These are phyloP conservation scores for Epinotia nisella DNA, from an alignment of 2,888 invertebrate species.

Conservation along the genomic window DNA sequence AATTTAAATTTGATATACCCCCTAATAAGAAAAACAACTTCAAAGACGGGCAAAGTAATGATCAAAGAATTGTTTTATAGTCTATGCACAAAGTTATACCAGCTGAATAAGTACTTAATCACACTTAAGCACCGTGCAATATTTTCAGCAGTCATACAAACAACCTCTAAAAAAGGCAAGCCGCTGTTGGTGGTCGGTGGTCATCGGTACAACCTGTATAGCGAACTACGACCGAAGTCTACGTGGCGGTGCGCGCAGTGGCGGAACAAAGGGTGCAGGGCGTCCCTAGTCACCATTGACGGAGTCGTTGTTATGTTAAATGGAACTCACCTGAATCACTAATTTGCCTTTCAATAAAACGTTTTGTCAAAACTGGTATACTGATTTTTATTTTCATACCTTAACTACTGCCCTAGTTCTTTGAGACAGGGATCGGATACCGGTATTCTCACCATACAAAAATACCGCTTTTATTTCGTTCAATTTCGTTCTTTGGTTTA, in stretches of 20 bases:
- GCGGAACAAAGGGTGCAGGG: conserved; percentile 34
- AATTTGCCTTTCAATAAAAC: not conserved
- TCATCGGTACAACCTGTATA: conserved; percentile 52
- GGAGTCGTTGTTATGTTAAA: conserved; percentile 20
- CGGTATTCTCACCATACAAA: too few species aligned
- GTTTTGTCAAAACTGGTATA: too few species aligned
- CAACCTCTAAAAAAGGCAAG: conserved; percentile 47
- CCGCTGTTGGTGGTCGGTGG: conserved; percentile 53
- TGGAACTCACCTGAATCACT: not conserved
- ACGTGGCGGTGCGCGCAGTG: conserved; percentile 46
- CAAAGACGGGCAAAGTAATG: not conserved
- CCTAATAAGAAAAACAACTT: not conserved
- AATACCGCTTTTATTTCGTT: too few species aligned
- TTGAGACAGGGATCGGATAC: too few species aligned
- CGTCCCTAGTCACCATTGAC: conserved; percentile 37
- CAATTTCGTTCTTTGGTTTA: too few species aligned
- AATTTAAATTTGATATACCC: too few species aligned
- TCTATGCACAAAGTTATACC: not conserved
- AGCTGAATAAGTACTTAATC: not conserved
- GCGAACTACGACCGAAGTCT: conserved; percentile 32
- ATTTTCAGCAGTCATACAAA: conserved; percentile 32
- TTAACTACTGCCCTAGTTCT: too few species aligned
- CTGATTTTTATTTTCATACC: too few species aligned
- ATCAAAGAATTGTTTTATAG: not conserved
- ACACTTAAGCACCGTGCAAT: not conserved